A percentile compares a stretch with the other conserved stretches of the same genome.
Conservation (phyloP, 2,113 vertebrate species). For the Megaceryle torquata region DNA sequence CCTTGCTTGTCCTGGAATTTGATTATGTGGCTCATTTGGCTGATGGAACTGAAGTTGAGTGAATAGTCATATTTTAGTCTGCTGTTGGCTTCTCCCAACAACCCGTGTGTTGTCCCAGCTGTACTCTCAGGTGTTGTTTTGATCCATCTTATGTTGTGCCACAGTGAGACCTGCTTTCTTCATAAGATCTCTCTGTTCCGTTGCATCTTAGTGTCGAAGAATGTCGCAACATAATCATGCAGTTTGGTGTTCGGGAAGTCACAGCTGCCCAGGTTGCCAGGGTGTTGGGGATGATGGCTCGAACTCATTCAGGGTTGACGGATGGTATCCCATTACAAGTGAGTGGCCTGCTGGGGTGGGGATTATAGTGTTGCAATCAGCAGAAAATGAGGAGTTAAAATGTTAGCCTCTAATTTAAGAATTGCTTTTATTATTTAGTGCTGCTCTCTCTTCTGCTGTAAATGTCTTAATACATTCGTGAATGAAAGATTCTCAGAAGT, state of each 20-base stretch:
- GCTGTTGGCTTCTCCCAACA: background rate
- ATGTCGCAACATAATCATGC: conserved; percentile 96
- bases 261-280: conserved; percentile 97
- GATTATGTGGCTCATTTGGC: background rate
- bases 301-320: conserved; percentile 92
- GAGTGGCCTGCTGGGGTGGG: background rate
- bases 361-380: background rate
- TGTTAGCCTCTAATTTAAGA: background rate
- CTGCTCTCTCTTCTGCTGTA: background rate
- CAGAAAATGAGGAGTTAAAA: background rate
- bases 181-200: background rate
- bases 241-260: conserved; percentile 95
- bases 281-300: conserved; percentile 98
- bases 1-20: background rate
- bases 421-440: background rate
- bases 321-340: conserved; percentile 96
- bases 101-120: background rate
- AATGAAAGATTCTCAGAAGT: background rate
- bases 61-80: background rate
- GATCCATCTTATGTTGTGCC: rapidly evolving
- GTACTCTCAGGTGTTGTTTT: background rate
- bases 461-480: background rate
- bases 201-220: conserved; percentile 85
- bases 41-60: background rate
- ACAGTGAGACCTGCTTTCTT: background rate